phyloP scores from a whole-genome alignment of 2,797 vertebrate genomes.

The Catamblyrhynchus diadema region DNA sequence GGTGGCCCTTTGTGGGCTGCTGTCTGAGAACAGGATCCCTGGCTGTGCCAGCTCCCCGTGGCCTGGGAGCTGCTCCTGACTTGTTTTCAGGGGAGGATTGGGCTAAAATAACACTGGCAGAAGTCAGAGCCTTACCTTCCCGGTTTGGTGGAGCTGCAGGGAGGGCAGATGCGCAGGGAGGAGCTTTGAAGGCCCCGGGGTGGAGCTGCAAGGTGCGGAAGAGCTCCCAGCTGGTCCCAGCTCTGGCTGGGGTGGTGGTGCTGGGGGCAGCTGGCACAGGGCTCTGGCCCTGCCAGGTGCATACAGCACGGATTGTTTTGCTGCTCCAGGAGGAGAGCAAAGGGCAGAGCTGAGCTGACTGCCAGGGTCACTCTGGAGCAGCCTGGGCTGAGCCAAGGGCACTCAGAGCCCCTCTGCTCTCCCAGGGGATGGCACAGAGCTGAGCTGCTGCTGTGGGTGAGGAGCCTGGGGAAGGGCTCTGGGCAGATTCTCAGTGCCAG shows the following conservation, averaged over 20 bases:
- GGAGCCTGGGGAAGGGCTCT: not conserved
- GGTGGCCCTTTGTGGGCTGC: not conserved
- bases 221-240: not conserved
- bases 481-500: not conserved
- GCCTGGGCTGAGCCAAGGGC: not conserved
- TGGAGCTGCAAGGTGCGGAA: not conserved
- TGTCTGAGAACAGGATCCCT: not conserved
- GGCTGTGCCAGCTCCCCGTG: not conserved
- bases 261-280: not conserved
- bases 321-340: not conserved
- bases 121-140: not conserved
- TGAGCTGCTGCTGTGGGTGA: not conserved
- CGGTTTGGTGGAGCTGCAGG: not conserved
- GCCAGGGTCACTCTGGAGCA: not conserved
- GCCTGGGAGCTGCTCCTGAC: not conserved
- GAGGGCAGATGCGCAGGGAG: not conserved
- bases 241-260: fast-evolving
- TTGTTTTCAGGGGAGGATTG: not conserved
- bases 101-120: not conserved
- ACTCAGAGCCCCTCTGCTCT: not conserved
- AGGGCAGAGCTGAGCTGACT: not conserved
- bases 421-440: fast-evolving
- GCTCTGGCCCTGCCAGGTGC: fast-evolving
- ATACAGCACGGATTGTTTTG: not conserved
- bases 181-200: not conserved